These are phyloP conservation scores for Actinemys pallida DNA, from an alignment of 2,113 vertebrate species.

Conservation along the genomic window DNA sequence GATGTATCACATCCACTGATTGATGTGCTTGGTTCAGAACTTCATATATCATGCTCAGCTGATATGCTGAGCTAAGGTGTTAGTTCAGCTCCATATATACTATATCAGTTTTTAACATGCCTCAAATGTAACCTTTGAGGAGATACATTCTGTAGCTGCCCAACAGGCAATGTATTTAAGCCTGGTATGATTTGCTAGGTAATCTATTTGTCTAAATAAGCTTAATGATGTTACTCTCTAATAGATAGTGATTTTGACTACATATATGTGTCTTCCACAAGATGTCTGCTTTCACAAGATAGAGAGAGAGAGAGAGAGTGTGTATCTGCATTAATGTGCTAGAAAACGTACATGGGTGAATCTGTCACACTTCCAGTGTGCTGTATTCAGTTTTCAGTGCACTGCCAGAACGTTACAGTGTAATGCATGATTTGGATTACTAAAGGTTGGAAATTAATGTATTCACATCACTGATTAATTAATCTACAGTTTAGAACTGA, in stretches of 20 bases:
- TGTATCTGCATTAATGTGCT: constrained; percentile 10
- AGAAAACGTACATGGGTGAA: constrained; percentile 43
- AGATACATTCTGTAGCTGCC: neutral
- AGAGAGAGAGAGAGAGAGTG: neutral
- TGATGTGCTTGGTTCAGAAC: constrained; percentile 4
- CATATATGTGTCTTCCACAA: constrained; percentile 54
- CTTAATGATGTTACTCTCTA: constrained; percentile 49
- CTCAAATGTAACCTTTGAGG: neutral
- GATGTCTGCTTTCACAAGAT: constrained; percentile 54
- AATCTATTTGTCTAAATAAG: constrained; percentile 31
- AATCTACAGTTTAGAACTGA: constrained; percentile 32
- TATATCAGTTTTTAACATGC: neutral
- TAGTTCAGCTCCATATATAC: neutral
- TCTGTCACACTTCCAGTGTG: constrained; percentile 21
- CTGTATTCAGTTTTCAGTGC: constrained; percentile 39
- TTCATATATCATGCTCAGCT: neutral
- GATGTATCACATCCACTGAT: neutral
- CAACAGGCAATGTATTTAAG: neutral
- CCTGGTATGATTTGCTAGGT: constrained; percentile 40
- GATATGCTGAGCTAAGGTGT: neutral
- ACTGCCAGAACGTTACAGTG: constrained; percentile 19
- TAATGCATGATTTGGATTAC: neutral
- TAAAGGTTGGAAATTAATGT: constrained; percentile 27
- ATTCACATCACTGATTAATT: constrained; percentile 34
- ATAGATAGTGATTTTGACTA: constrained; percentile 55